Evolutionary conservation across 2,113 vertebrate genomes (phyloP).

Genomic region (Lophius piscatorius): DNA sequence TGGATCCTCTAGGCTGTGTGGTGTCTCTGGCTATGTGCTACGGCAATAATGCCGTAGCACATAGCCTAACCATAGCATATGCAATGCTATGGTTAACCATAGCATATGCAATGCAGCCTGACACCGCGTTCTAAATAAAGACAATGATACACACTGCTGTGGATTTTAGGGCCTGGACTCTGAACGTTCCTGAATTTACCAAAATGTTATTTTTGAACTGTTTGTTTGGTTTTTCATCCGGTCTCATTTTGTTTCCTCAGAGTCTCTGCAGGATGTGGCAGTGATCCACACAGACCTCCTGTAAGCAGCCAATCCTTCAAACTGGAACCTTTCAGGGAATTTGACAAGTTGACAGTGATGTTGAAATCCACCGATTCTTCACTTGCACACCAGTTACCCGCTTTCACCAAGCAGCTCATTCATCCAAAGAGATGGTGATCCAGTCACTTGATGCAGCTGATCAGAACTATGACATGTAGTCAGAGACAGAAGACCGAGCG

Average conservation of each 20-base stretch:
- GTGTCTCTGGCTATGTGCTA: no score
- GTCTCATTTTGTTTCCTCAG: conserved; percentile 21
- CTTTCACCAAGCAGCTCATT: conserved; percentile 2
- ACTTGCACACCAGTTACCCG: neutral
- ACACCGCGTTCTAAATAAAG: no score
- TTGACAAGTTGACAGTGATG: rapidly evolving
- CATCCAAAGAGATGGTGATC: neutral
- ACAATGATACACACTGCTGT: no score
- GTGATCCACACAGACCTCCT: neutral
- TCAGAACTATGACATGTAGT: neutral
- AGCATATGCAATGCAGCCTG: no score
- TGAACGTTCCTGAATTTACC: no score
- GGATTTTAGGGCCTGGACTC: no score
- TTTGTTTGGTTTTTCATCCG: no score
- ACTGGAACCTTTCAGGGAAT: neutral
- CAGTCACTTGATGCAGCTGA: conserved; percentile 3
- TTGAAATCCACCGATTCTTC: neutral
- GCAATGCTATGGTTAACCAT: no score
- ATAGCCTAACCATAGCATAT: no score
- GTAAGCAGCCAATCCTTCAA: neutral
- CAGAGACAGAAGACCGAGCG: conserved; percentile 16
- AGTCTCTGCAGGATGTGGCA: neutral
- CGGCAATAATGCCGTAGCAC: no score
- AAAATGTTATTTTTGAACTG: no score
- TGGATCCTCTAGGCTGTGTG: no score